Percentiles rank a stretch among this genome's conserved stretches.
Evolutionary conservation across 1,140 invertebrate genomes (phyloP).

Genomic region (Cheumatopsyche charites): DNA sequence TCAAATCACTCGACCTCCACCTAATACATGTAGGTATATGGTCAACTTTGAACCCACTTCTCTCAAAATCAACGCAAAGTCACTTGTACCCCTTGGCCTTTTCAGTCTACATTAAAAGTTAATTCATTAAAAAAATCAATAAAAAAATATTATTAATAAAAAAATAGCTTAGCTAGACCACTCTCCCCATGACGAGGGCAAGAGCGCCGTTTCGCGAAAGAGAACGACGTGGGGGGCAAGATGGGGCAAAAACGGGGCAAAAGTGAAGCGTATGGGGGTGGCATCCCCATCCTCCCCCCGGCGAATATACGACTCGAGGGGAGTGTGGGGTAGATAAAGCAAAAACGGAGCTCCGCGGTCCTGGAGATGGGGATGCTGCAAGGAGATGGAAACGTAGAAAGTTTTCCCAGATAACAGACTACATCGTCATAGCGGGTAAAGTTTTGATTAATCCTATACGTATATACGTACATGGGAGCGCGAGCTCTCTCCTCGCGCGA

Average conservation of each 20-base stretch:
- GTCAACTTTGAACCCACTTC: no score
- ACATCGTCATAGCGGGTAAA: constrained; percentile 39
- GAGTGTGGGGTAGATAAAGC: constrained; percentile 30
- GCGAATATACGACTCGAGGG: constrained; percentile 1
- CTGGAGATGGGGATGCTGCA: constrained; percentile 26
- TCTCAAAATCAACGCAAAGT: no score
- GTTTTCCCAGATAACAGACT: constrained; percentile 41
- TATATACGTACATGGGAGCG: constrained; percentile 5
- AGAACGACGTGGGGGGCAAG: constrained; percentile 28
- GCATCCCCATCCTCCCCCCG: constrained; percentile 4
- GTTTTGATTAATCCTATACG: constrained; percentile 36
- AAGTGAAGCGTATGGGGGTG: constrained; percentile 35
- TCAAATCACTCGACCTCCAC: no score
- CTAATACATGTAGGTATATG: no score
- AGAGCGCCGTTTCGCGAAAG: no score
- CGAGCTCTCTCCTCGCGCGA: not conserved
- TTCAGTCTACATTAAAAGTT: no score
- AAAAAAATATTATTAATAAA: no score
- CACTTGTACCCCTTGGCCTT: no score
- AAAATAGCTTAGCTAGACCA: no score
- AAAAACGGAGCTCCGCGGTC: constrained; percentile 29
- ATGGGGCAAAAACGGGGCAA: constrained; percentile 39
- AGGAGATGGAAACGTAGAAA: constrained; percentile 40
- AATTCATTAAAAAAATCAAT: no score
- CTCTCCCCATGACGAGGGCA: no score